phyloP scores from a whole-genome alignment of 2,888 invertebrate genomes.

The Iphiclides podalirius region DNA sequence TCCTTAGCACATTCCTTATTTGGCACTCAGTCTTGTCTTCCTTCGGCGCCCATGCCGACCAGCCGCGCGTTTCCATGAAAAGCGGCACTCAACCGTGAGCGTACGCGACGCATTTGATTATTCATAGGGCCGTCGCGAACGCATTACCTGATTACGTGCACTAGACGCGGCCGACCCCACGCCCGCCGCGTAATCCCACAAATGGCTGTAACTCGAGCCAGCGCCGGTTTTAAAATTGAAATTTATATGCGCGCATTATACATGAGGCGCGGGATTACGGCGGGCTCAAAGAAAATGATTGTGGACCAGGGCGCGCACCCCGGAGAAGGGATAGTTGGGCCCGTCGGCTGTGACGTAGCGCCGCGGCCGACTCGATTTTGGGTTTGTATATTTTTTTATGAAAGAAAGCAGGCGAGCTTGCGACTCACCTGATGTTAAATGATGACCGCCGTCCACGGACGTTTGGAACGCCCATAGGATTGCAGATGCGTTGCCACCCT shows the following conservation, averaged over 20 bases:
- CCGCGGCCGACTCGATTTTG: conserved; percentile 5
- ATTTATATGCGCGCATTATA: conserved; percentile 77
- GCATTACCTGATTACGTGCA: conserved; percentile 60
- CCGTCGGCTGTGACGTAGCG: too few relatives aligned
- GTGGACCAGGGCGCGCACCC: conserved; percentile 33
- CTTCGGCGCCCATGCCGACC: neutral
- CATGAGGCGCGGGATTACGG: conserved; percentile 62
- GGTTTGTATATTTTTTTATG: neutral
- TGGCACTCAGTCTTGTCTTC: too few relatives aligned
- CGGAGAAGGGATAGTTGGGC: conserved; percentile 35
- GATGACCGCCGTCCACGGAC: too few relatives aligned
- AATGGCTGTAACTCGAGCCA: conserved; percentile 72
- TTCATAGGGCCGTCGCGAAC: conserved; percentile 53
- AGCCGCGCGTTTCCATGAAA: conserved; percentile 29
- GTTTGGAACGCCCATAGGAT: too few relatives aligned
- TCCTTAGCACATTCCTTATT: too few relatives aligned
- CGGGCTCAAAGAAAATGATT: conserved; percentile 44
- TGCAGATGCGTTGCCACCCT: too few relatives aligned
- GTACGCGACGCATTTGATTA: conserved; percentile 40
- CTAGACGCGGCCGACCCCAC: conserved; percentile 30
- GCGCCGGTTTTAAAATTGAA: conserved; percentile 76
- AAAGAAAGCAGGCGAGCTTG: too few relatives aligned
- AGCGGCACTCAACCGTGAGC: conserved; percentile 26
- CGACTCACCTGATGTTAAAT: too few relatives aligned
- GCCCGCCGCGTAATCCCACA: conserved; percentile 63